Evolutionary conservation across 2,113 vertebrate genomes (phyloP).

Genomic region (Apistogramma diplotaenia): DNA sequence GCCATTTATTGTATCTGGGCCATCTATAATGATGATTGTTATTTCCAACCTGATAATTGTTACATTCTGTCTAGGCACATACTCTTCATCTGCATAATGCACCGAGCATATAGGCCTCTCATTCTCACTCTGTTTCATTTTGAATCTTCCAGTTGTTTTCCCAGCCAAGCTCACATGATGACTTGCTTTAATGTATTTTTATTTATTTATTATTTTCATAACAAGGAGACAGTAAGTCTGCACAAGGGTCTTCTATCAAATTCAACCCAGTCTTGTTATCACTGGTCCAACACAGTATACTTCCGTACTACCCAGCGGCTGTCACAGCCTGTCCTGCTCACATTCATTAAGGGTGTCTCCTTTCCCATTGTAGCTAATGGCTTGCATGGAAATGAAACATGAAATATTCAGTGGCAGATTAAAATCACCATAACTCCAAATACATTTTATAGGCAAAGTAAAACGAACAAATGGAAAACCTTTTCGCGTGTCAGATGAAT

Average conservation of each 20-base stretch:
- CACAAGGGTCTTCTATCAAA: conserved; percentile 13
- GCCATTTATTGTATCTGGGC: conserved; percentile 23
- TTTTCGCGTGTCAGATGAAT: background rate
- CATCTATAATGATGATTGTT: conserved; percentile 43
- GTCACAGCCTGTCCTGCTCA: background rate
- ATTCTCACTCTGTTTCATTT: background rate
- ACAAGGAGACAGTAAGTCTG: background rate
- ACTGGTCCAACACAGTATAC: background rate
- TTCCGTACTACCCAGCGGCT: conserved; percentile 11
- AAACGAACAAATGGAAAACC: background rate
- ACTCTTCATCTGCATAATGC: background rate
- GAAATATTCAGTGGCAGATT: conserved; percentile 62
- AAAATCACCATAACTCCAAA: conserved; percentile 47
- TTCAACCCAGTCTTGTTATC: background rate
- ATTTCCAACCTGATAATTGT: conserved; percentile 19
- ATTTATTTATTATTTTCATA: background rate
- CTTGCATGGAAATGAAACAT: conserved; percentile 50
- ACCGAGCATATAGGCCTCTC: background rate
- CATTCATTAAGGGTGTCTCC: conserved; percentile 34
- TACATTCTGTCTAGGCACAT: background rate
- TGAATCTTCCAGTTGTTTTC: background rate
- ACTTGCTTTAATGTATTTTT: background rate
- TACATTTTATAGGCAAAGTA: conserved; percentile 33
- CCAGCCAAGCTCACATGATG: background rate
- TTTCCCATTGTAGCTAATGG: conserved; percentile 21